A percentile compares a stretch with the other conserved stretches of the same genome.
Conservation (phyloP, 2,888 invertebrate species). For the Laothoe populi region DNA sequence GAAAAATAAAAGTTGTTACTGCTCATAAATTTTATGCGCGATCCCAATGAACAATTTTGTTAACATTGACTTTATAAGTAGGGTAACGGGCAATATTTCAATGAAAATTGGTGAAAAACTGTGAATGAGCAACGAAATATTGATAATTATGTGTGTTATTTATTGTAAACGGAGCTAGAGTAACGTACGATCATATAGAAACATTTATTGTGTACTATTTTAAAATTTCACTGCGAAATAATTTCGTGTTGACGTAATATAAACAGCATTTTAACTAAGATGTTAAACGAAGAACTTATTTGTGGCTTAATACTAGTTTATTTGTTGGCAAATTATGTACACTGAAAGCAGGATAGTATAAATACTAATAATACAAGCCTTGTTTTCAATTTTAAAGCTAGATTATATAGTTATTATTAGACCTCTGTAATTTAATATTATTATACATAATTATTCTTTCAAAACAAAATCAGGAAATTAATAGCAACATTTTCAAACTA, state of each 20-base stretch:
- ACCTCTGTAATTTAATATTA: too few species aligned
- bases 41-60: slow-evolving; percentile 23
- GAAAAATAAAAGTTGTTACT: slow-evolving; percentile 26
- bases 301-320: not conserved
- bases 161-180: slow-evolving; percentile 5
- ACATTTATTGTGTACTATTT: slow-evolving; percentile 10
- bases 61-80: slow-evolving; percentile 11
- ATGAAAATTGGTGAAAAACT: slow-evolving; percentile 12
- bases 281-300: not conserved
- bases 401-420: too few species aligned
- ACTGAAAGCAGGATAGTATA: too few species aligned
- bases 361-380: not conserved
- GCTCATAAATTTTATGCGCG: slow-evolving; percentile 24
- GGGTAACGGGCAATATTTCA: not conserved
- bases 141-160: slow-evolving; percentile 5
- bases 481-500: not conserved
- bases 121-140: slow-evolving; percentile 1
- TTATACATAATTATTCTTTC: too few species aligned
- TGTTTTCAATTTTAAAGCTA: not conserved
- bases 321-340: not conserved
- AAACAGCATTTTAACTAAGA: not conserved
- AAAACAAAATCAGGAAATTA: too few species aligned
- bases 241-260: not conserved
- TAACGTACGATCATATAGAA: slow-evolving; percentile 3
- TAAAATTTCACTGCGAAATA: not conserved